phyloP scores from a whole-genome alignment of 2,113 vertebrate genomes.

The Eurystomus gularis region DNA sequence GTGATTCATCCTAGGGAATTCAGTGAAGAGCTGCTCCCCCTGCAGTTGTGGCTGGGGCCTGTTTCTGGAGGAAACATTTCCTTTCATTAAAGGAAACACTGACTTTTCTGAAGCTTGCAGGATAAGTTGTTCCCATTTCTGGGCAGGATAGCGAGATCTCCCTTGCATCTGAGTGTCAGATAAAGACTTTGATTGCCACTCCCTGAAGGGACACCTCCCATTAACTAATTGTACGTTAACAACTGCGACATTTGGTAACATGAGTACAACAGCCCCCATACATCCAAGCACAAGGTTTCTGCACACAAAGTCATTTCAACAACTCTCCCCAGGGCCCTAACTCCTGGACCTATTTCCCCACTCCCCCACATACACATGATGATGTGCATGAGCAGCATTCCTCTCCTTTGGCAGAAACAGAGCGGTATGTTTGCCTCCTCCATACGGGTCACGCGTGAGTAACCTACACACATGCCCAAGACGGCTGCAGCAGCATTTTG shows the following conservation, averaged over 20 bases:
- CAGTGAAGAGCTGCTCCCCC: no score
- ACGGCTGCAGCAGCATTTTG: not conserved
- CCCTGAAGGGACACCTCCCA: not conserved
- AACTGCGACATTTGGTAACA: not conserved
- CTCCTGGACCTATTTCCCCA: not conserved
- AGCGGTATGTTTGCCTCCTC: not conserved
- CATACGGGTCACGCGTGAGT: fast-evolving
- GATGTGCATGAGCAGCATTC: not conserved
- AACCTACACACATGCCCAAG: not conserved
- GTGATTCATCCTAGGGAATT: not conserved
- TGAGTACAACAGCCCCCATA: not conserved
- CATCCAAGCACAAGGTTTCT: not conserved
- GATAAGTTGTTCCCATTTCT: not conserved
- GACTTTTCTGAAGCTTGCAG: not conserved
- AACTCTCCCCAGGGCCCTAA: not conserved
- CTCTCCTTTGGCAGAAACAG: not conserved
- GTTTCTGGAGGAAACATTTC: not conserved
- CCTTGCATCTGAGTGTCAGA: not conserved
- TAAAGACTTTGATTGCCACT: not conserved
- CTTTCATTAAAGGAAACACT: not conserved
- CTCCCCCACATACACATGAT: not conserved
- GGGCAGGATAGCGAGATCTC: not conserved
- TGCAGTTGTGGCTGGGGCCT: not conserved
- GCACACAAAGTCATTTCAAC: not conserved
- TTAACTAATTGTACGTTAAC: not conserved